phyloP scores from a whole-genome alignment of 1,140 invertebrate genomes.

The Drosophila orena region DNA sequence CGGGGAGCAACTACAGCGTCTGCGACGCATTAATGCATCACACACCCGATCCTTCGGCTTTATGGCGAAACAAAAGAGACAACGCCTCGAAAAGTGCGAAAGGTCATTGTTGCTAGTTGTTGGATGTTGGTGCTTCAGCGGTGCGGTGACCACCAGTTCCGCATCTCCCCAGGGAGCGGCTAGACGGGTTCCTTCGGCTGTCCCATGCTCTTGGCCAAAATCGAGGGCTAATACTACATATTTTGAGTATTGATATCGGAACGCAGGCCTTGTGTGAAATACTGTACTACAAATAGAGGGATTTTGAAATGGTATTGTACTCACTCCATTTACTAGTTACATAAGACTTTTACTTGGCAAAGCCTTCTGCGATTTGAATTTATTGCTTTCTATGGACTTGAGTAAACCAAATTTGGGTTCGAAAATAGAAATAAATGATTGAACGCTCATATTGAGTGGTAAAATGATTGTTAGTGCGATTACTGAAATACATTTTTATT shows the following conservation, averaged over 20 bases:
- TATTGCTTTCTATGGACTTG: too few relatives aligned
- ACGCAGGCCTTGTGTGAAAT: neutral
- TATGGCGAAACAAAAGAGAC: slow-evolving; percentile 39
- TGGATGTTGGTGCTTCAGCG: neutral
- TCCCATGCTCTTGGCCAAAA: neutral
- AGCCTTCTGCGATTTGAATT: too few relatives aligned
- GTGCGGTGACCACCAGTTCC: neutral
- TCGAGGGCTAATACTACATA: neutral
- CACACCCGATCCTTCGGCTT: slow-evolving; percentile 14
- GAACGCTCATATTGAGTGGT: too few relatives aligned
- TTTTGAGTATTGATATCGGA: neutral
- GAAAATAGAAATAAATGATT: too few relatives aligned
- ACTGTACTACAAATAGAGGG: too few relatives aligned
- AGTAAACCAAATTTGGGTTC: too few relatives aligned
- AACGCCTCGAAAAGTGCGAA: slow-evolving; percentile 48
- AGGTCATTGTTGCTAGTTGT: slow-evolving; percentile 43
- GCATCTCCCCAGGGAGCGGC: slow-evolving; percentile 17
- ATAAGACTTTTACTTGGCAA: too few relatives aligned
- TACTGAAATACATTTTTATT: too few relatives aligned
- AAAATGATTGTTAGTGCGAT: too few relatives aligned
- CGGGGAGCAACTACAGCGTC: slow-evolving; percentile 39
- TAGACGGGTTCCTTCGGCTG: slow-evolving; percentile 12
- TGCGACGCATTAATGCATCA: slow-evolving; percentile 72
- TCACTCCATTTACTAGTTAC: too few relatives aligned
- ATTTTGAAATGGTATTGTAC: too few relatives aligned